Evolutionary conservation across 2,888 invertebrate genomes (phyloP).

Genomic region (Tethea ocularis): DNA sequence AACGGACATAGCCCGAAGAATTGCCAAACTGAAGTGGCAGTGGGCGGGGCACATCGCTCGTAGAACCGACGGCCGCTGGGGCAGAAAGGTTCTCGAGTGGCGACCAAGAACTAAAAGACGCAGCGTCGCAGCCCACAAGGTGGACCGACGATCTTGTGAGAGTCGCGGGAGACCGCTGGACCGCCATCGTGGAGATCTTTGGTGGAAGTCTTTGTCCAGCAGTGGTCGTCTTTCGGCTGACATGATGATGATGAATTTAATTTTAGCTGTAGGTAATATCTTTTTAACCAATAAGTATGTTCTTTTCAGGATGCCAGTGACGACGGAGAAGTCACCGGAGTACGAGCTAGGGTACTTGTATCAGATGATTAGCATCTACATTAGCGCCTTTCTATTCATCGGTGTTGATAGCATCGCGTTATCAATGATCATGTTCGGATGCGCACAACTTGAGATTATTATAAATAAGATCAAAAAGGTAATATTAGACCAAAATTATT

Average conservation of each 20-base stretch:
- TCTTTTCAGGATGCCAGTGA: constrained; percentile 67
- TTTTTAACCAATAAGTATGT: not conserved
- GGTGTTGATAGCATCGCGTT: constrained; percentile 68
- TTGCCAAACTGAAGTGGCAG: too few relatives aligned
- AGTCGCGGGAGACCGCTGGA: too few relatives aligned
- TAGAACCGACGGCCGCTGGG: too few relatives aligned
- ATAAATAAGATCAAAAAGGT: constrained; percentile 66
- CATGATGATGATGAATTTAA: not conserved
- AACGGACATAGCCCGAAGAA: too few relatives aligned
- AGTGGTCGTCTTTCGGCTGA: not conserved
- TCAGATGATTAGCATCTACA: constrained; percentile 63
- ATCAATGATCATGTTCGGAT: constrained; percentile 70
- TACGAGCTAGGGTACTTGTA: constrained; percentile 68
- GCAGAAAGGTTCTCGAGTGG: too few relatives aligned
- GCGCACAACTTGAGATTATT: constrained; percentile 70
- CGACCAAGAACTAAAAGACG: too few relatives aligned
- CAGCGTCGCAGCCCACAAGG: too few relatives aligned
- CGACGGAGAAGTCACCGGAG: constrained; percentile 53
- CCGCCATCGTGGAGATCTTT: too few relatives aligned
- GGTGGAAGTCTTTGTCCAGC: not conserved
- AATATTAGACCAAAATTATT: too few relatives aligned
- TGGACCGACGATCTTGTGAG: too few relatives aligned
- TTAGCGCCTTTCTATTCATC: constrained; percentile 65
- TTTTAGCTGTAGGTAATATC: not conserved
- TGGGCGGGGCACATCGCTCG: too few relatives aligned